Conservation (phyloP, 2,113 vertebrate genomes). For the Antigone vipio region DNA sequence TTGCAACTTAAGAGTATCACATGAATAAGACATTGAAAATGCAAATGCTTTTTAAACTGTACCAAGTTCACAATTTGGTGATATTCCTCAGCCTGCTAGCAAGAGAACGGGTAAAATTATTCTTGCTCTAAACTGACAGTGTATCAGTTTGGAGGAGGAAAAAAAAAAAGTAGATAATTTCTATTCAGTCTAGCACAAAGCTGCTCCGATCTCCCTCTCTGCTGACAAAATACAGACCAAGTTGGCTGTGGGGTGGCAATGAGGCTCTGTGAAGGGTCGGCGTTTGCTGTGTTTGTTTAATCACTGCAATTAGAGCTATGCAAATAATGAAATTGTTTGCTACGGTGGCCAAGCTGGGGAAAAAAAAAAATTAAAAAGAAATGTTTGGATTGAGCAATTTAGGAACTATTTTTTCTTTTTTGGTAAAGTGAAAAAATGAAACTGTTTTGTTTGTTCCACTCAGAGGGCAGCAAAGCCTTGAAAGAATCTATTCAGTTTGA, state of each 20-base stretch:
- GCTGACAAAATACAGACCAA: constrained; percentile 45
- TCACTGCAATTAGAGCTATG: constrained; percentile 48
- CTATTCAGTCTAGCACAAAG: constrained; percentile 35
- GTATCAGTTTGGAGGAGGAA: neutral
- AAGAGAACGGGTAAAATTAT: constrained; percentile 38
- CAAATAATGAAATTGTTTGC: constrained; percentile 59
- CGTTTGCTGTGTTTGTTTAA: constrained; percentile 43
- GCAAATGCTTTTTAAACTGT: constrained; percentile 26
- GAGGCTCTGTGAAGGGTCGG: constrained; percentile 27
- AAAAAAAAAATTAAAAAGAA: neutral
- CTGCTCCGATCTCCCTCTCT: neutral
- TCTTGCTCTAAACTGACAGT: constrained; percentile 33
- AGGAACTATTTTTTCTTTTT: neutral
- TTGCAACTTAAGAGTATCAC: neutral
- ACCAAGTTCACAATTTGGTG: constrained; percentile 8
- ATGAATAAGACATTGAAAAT: constrained; percentile 37
- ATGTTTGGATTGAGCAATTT: neutral
- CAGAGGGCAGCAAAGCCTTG: neutral
- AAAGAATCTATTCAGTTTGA: neutral
- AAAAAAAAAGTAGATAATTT: neutral
- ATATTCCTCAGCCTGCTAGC: neutral
- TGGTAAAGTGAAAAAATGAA: neutral
- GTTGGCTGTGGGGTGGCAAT: neutral
- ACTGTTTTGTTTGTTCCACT: neutral
- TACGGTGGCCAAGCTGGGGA: neutral